Conservation (phyloP, 2,797 vertebrate species). For the Nannoperca australis region DNA sequence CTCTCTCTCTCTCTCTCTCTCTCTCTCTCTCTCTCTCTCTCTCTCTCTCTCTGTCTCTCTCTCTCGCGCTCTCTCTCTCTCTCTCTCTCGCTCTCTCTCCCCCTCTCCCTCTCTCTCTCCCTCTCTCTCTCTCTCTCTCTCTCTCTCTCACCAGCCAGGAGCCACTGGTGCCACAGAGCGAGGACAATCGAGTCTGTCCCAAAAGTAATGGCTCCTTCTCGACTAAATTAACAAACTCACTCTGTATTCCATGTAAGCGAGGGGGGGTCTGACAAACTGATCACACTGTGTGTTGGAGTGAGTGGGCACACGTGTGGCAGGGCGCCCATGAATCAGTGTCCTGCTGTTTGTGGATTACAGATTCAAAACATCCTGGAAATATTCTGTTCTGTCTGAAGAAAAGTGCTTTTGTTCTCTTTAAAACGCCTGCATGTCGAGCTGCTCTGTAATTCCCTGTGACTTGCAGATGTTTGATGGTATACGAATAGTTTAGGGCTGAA, state of each 20-base stretch:
- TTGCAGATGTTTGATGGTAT: background rate
- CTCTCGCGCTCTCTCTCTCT: too few species aligned
- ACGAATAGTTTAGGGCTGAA: background rate
- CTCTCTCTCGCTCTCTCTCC: too few species aligned
- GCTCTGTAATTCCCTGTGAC: background rate
- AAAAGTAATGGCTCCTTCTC: slow-evolving; percentile 79
- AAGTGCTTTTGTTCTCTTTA: background rate
- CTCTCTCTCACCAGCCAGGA: slow-evolving; percentile 55
- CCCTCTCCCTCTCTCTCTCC: slow-evolving; percentile 22
- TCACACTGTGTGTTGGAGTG: slow-evolving; percentile 24
- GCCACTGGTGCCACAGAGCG: slow-evolving; percentile 63
- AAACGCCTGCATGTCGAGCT: background rate
- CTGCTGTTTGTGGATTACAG: slow-evolving; percentile 26
- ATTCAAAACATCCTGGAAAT: slow-evolving; percentile 5
- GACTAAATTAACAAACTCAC: slow-evolving; percentile 78
- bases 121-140: slow-evolving; percentile 20
- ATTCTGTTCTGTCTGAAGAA: slow-evolving; percentile 7
- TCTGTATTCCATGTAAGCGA: slow-evolving; percentile 57
- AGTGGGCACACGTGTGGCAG: background rate
- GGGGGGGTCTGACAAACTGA: slow-evolving; percentile 33
- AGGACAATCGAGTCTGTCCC: slow-evolving; percentile 73
- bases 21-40: too few species aligned
- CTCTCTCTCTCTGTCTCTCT: too few species aligned
- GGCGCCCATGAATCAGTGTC: slow-evolving; percentile 10
- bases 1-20: slow-evolving; percentile 21